These are phyloP conservation scores for Caenorhabditis sulstoni DNA, from an alignment of 2,888 invertebrate genomes.

Conservation along the genomic window DNA sequence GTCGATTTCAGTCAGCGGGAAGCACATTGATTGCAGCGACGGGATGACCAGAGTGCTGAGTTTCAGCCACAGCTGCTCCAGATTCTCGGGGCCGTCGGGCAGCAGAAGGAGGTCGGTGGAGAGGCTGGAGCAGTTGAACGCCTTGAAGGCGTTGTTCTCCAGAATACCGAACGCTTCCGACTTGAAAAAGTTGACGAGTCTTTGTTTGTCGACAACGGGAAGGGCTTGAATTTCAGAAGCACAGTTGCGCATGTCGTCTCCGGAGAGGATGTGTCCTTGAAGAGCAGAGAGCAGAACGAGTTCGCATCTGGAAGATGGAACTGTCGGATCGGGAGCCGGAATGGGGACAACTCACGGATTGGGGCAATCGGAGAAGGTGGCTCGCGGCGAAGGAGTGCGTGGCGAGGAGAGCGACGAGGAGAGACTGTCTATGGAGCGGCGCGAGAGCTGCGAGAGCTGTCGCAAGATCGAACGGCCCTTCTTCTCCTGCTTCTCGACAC, in stretches of 20 bases:
- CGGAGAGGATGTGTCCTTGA: constrained; percentile 38
- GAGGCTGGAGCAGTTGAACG: constrained; percentile 55
- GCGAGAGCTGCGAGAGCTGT: constrained; percentile 40
- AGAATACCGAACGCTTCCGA: constrained; percentile 56
- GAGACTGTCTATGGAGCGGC: constrained; percentile 46
- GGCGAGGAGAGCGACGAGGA: constrained; percentile 46
- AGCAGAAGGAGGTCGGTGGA: constrained; percentile 38
- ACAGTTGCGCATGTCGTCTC: constrained; percentile 57
- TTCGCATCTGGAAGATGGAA: constrained; percentile 55
- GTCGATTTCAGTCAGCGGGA: constrained; percentile 55
- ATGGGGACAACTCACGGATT: constrained; percentile 42
- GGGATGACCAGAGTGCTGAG: constrained; percentile 59
- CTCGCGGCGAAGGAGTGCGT: constrained; percentile 44
- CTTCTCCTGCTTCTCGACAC: constrained; percentile 41
- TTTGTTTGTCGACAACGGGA: constrained; percentile 30
- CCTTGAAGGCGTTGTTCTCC: constrained; percentile 66
- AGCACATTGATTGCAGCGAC: constrained; percentile 61
- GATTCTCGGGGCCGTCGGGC: constrained; percentile 22
- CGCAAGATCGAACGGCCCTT: constrained; percentile 45
- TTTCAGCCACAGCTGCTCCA: constrained; percentile 54
- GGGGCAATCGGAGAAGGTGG: constrained; percentile 48
- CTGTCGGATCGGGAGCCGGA: no score
- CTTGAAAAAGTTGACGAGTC: constrained; percentile 47
- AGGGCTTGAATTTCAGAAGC: constrained; percentile 40
- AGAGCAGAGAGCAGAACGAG: constrained; percentile 48